Percentiles rank a stretch among this genome's conserved stretches.
Conservation (phyloP, 2,113 vertebrate species). For the Lepidothrix coronata region DNA sequence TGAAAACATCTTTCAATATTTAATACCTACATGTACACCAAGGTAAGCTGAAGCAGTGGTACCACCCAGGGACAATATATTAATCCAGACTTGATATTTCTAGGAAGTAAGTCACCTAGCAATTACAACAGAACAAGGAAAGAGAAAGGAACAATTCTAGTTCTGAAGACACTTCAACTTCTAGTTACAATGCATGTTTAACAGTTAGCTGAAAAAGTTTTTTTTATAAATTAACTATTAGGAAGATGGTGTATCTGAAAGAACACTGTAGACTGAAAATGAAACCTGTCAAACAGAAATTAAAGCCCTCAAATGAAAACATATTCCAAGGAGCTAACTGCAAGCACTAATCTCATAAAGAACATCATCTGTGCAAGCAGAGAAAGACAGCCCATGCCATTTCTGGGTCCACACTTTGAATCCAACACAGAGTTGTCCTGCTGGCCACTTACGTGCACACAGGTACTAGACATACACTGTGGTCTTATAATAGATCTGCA, state of each 20-base stretch:
- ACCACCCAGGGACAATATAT: background rate
- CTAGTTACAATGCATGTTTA: background rate
- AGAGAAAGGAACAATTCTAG: background rate
- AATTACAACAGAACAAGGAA: background rate
- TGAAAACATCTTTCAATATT: constrained; percentile 54
- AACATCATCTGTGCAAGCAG: background rate
- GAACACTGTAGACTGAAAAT: background rate
- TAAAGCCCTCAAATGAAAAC: background rate
- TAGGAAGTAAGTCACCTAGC: background rate
- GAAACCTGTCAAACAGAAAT: background rate
- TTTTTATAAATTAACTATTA: background rate
- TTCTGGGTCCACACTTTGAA: background rate
- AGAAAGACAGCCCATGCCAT: background rate
- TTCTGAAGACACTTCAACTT: background rate
- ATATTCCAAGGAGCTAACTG: background rate
- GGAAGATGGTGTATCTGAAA: background rate
- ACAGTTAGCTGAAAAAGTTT: background rate
- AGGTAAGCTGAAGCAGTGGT: background rate
- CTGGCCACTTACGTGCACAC: background rate
- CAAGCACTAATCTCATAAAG: background rate
- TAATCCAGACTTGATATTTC: constrained; percentile 3
- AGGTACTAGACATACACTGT: background rate
- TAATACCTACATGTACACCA: constrained; percentile 21
- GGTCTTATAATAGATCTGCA: background rate
- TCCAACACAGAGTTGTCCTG: fast-evolving